phyloP scores from a whole-genome alignment of 2,113 vertebrate genomes.

The Carollia perspicillata region DNA sequence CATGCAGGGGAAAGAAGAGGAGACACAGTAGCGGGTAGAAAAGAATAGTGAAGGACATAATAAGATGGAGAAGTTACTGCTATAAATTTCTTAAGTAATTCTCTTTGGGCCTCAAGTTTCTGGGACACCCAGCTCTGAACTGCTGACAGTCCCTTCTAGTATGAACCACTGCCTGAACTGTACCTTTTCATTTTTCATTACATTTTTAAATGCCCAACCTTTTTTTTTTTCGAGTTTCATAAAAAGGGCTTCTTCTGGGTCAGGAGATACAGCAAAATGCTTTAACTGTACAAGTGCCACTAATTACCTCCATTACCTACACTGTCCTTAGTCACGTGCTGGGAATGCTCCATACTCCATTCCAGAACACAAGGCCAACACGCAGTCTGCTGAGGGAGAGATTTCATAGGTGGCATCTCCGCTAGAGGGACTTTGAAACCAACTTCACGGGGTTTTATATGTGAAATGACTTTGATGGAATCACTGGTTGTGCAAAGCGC shows the following conservation, averaged over 20 bases:
- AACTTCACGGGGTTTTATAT: neutral
- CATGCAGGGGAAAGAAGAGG: neutral
- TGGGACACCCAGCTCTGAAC: neutral
- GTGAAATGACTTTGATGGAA: neutral
- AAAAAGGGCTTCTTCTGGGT: neutral
- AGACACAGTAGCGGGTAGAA: neutral
- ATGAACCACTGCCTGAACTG: neutral
- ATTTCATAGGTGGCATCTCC: neutral
- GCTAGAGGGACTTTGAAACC: neutral
- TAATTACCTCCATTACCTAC: neutral
- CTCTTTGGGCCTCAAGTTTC: neutral
- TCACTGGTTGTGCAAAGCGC: neutral
- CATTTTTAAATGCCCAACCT: neutral
- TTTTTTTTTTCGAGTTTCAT: neutral
- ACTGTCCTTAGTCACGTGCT: neutral
- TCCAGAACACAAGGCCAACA: neutral
- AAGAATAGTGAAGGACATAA: neutral
- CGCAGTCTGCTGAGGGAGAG: neutral
- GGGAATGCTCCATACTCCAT: neutral
- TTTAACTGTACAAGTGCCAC: neutral
- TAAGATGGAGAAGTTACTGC: neutral
- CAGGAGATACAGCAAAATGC: neutral
- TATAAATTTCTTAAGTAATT: neutral
- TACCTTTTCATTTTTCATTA: neutral
- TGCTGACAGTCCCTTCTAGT: neutral